phyloP scores from a whole-genome alignment of 2,113 vertebrate species.

The Clupea harengus region DNA sequence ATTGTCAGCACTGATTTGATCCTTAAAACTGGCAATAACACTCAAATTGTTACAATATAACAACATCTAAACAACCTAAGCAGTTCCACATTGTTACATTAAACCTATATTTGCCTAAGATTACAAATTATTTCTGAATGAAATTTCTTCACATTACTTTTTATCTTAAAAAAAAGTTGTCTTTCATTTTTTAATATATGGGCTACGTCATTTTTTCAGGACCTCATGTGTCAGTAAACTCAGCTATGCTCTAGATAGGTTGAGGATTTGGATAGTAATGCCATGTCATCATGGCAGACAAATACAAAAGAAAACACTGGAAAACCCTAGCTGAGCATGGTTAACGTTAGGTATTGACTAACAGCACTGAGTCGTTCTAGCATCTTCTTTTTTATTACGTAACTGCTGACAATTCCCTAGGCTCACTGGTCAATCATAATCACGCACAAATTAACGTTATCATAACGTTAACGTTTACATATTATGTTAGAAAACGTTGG shows the following conservation, averaged over 20 bases:
- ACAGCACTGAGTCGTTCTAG: neutral
- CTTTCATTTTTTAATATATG: too few relatives aligned
- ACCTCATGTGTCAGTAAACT: too few relatives aligned
- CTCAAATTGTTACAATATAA: neutral
- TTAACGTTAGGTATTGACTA: neutral
- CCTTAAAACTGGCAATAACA: neutral
- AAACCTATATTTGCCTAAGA: too few relatives aligned
- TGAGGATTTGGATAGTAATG: neutral
- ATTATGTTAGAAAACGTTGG: neutral
- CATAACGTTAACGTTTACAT: neutral
- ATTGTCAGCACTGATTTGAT: neutral
- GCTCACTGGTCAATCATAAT: neutral
- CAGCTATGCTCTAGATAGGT: neutral
- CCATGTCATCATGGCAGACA: neutral
- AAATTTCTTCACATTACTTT: neutral
- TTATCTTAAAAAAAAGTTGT: too few relatives aligned
- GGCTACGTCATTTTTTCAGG: too few relatives aligned
- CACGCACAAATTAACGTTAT: too few relatives aligned
- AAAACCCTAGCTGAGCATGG: neutral
- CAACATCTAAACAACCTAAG: neutral
- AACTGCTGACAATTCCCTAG: neutral
- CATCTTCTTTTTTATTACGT: neutral
- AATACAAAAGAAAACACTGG: neutral
- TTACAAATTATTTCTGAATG: too few relatives aligned
- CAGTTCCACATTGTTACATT: neutral